Evolutionary conservation across 2,888 invertebrate genomes (phyloP).

Genomic region (Onthophagus sagittarius): DNA sequence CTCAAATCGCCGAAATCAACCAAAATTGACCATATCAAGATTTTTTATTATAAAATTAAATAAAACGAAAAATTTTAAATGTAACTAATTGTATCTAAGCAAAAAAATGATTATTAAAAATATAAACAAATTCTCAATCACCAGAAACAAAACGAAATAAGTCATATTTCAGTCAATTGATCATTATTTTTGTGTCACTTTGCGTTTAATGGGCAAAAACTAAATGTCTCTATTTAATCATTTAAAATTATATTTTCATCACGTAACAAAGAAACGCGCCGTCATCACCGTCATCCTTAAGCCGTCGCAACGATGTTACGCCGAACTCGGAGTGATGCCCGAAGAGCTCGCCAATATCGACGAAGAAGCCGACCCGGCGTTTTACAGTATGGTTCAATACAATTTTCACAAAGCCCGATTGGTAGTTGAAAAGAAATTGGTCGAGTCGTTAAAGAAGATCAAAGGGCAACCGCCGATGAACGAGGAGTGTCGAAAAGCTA

Average conservation of each 20-base stretch:
- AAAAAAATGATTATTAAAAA: neutral
- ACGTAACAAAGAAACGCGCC: neutral
- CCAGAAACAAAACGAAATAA: neutral
- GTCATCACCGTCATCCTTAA: neutral
- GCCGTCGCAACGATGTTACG: slow-evolving; percentile 3
- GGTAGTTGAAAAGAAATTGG: slow-evolving; percentile 53
- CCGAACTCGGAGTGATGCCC: slow-evolving; percentile 43
- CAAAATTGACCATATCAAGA: too few species aligned
- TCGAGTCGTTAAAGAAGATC: slow-evolving; percentile 50
- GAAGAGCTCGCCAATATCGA: slow-evolving; percentile 42
- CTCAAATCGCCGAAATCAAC: too few species aligned
- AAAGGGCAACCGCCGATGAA: slow-evolving; percentile 38
- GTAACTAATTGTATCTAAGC: neutral
- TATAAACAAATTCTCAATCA: neutral
- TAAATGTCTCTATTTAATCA: neutral
- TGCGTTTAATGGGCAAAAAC: neutral
- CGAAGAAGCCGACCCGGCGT: slow-evolving; percentile 51
- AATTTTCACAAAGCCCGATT: slow-evolving; percentile 63
- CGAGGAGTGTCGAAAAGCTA: slow-evolving; percentile 57
- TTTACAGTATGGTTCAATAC: slow-evolving; percentile 63
- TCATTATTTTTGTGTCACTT: neutral
- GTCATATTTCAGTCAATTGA: neutral
- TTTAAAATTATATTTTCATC: neutral
- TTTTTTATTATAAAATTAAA: too few species aligned
- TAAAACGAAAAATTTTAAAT: neutral